Base-by-base conservation (phyloP, 1,140 invertebrate genomes). In the Atta texana region DNA sequence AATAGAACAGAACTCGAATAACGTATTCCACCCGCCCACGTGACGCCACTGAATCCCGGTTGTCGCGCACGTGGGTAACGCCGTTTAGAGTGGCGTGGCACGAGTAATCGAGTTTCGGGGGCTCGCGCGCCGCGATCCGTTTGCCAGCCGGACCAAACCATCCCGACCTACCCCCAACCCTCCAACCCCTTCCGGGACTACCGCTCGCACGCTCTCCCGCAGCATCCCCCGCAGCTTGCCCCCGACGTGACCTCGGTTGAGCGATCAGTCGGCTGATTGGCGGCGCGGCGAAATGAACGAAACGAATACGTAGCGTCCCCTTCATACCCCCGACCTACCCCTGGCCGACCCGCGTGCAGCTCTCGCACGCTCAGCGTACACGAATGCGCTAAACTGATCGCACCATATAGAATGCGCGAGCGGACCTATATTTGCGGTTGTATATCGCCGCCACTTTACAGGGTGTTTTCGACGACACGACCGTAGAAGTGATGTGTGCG, bases 271-370 rank as follows among this genome's bases (percentile, higher is more conserved):
- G 87, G 88, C 81, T 64, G 88, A 86, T 90, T 89, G 80, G 88
- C 88, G 71, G 84, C 86, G 88, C 74, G 72, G 76, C 76, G 78
- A 88, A 90, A 88, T 81, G 82, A 90, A 87, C 87, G 89, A 89
- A 87, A 90, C 89, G 84, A 87, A 84, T 78, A 68, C 68, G 88
- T 51, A 64, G 76, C 72, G 24, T 51, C 77, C 76, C 53, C 53
- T 51, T 51, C 24, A 0, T 34, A 28, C 31, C 59, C 1, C 61
- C 82, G 18, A 69, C 49, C 24, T 57, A 55, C 21, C 85, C 49
- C 31, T 8, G n/a, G 14, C 51, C 69, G 16, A 21, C 34, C 61
- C 86, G 76, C 31, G 21, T 28, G 28, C 63, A 39, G 51, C 21
- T 16, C 51, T 16, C 55, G 53, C 69, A 51, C 55, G 31, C 31